Percentiles rank a stretch among this genome's conserved stretches.
Evolutionary conservation across 2,888 invertebrate species (phyloP).

Genomic region (Chrysodeixis includens): DNA sequence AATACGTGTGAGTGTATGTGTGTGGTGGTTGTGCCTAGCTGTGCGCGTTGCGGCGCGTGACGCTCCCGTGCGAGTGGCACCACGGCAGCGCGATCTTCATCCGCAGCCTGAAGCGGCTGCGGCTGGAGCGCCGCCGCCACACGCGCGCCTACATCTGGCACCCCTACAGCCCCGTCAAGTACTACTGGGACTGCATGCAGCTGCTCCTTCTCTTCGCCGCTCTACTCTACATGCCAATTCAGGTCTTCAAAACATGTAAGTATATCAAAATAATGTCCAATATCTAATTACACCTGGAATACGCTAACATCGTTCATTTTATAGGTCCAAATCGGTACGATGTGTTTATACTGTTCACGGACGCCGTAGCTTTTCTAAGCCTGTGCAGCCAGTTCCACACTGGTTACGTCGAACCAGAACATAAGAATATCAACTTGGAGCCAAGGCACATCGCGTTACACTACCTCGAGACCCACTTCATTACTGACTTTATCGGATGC

Average conservation of each 20-base stretch:
- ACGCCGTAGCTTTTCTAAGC: constrained; percentile 68
- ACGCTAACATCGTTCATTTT: constrained; percentile 7
- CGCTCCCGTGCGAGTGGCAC: constrained; percentile 69
- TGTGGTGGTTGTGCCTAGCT: constrained; percentile 20
- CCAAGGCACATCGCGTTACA: constrained; percentile 65
- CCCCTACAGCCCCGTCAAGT: constrained; percentile 75
- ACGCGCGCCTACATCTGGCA: constrained; percentile 67
- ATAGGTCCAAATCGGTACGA: constrained; percentile 69
- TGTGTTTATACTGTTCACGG: constrained; percentile 65
- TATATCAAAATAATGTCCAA: constrained; percentile 10
- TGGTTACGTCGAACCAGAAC: constrained; percentile 72
- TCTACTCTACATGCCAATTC: constrained; percentile 71
- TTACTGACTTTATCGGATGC: constrained; percentile 65
- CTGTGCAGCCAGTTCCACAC: constrained; percentile 71
- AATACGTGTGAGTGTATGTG: neutral
- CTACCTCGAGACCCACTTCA: constrained; percentile 65
- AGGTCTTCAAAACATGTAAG: constrained; percentile 73
- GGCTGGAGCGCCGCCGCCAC: constrained; percentile 68
- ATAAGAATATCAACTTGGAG: constrained; percentile 68
- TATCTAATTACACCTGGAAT: neutral
- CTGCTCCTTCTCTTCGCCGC: constrained; percentile 53
- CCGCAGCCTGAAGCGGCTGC: constrained; percentile 68
- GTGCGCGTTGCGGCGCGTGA: constrained; percentile 47
- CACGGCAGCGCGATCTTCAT: constrained; percentile 64
- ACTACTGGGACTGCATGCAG: constrained; percentile 67